A percentile compares a stretch with the other conserved stretches of the same genome.
phyloP scores from a whole-genome alignment of 1,140 invertebrate genomes.

The Bombus turneri region DNA sequence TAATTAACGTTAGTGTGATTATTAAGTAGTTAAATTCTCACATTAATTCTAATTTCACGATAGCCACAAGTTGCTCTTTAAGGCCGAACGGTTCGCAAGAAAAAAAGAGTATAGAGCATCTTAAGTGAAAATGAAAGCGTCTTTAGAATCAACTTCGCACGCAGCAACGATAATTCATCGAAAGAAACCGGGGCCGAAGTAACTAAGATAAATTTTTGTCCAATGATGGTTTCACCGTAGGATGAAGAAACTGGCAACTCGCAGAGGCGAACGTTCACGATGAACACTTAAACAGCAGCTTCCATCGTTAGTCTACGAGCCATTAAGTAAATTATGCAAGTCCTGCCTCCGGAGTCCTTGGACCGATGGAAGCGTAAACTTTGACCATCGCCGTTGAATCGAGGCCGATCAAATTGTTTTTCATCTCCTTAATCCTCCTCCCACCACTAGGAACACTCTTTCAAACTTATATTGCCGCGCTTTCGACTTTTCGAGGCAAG shows the following conservation, averaged over 20 bases:
- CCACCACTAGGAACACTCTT: neutral
- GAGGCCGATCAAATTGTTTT: slow-evolving; percentile 63
- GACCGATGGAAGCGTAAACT: slow-evolving; percentile 61
- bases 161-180: slow-evolving; percentile 19
- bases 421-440: slow-evolving; percentile 22
- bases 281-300: slow-evolving; percentile 56
- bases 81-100: no score
- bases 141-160: neutral
- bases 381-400: slow-evolving; percentile 58
- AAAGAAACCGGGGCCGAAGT: neutral
- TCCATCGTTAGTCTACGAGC: slow-evolving; percentile 65
- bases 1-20: no score
- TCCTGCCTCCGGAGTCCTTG: slow-evolving; percentile 33
- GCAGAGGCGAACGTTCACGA: slow-evolving; percentile 22
- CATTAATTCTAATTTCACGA: neutral
- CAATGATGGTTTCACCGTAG: neutral
- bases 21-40: neutral
- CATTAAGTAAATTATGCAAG: slow-evolving; percentile 68
- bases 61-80: neutral
- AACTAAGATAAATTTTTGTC: slow-evolving; percentile 43
- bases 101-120: neutral
- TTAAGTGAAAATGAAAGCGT: slow-evolving; percentile 12
- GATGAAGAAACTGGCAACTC: slow-evolving; percentile 17
- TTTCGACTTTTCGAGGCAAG: neutral
- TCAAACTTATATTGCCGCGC: slow-evolving; percentile 24